Evolutionary conservation across 2,113 vertebrate species (phyloP), one percentile per base, ranked within the genome.

Genomic region (Prionailurus viverrinus): DNA sequence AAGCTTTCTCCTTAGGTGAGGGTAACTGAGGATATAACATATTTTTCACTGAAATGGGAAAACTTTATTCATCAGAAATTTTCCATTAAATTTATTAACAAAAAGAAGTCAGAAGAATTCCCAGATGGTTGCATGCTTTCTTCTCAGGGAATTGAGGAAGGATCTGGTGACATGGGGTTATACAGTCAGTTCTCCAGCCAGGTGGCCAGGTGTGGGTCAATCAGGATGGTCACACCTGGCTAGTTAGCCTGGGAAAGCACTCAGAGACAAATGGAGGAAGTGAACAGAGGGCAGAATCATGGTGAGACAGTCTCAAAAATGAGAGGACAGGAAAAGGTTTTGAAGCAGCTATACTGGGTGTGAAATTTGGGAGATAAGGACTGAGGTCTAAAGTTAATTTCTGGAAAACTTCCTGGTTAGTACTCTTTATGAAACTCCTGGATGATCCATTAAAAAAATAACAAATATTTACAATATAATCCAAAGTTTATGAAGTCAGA

Each of bases 311-410:
- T n/a, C 55, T 55, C 6, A 14, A 18, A 82, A 23, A 25, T 23
- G 81, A 87, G 39, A 10, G 1, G 61, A n/a, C 13, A 65, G 61
- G 58, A 93, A 55, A 58, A 73, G 33, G 33, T 80, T 81, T 61
- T 3, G 21, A 53, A 68, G 58, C 15, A 71, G 65, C 76, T 87
- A 8, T 45, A 45, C 25, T 83, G 21, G 69, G 23, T 82, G 1
- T 36, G 16, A 83, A 78, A 92, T 83, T 91, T 91, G 31, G 88
- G 27, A 45, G 36, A 41, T 53, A 84, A 90, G 23, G 33, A 80
- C 36, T 61, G 29, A 87, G 58, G 31, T 48, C 69, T 90, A 58
- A 71, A 93, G 68, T 66, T 74, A 83, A 92, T 94, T 86, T 95
- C 36, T 76, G 18, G 58, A 80, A 84, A 97, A 88, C 14, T 48